phyloP scores from a whole-genome alignment of 2,113 vertebrate species.

The Chloropsis cyanopogon region DNA sequence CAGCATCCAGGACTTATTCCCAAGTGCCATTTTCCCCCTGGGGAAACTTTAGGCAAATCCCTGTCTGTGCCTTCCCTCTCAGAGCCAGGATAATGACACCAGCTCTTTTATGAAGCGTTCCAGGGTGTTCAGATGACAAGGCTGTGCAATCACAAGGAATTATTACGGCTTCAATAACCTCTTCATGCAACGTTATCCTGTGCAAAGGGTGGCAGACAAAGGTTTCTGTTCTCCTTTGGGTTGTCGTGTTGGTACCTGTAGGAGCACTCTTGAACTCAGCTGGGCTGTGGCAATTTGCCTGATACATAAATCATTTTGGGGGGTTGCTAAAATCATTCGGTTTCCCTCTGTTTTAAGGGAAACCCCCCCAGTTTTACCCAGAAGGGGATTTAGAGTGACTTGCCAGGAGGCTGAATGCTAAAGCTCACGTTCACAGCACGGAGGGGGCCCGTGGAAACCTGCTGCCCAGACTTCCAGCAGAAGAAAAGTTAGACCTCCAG shows the following conservation, averaged over 20 bases:
- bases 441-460: neutral
- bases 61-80: neutral
- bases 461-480: neutral
- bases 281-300: neutral
- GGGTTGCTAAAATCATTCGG: neutral
- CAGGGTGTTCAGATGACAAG: neutral
- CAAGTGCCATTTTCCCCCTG: neutral
- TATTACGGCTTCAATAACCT: neutral
- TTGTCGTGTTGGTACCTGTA: neutral
- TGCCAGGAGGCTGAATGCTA: neutral
- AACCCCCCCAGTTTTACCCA: neutral
- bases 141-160: neutral
- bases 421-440: neutral
- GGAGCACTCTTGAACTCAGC: neutral
- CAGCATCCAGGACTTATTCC: neutral
- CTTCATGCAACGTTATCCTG: neutral
- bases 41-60: constrained; percentile 53
- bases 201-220: constrained; percentile 5
- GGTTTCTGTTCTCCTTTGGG: neutral
- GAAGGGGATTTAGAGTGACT: neutral
- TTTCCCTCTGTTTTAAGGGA: neutral
- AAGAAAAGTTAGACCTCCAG: neutral
- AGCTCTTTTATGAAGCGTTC: neutral
- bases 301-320: neutral
- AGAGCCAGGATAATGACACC: neutral